These are phyloP conservation scores for Troides aeacus DNA, from an alignment of 2,888 invertebrate genomes.

Conservation along the genomic window DNA sequence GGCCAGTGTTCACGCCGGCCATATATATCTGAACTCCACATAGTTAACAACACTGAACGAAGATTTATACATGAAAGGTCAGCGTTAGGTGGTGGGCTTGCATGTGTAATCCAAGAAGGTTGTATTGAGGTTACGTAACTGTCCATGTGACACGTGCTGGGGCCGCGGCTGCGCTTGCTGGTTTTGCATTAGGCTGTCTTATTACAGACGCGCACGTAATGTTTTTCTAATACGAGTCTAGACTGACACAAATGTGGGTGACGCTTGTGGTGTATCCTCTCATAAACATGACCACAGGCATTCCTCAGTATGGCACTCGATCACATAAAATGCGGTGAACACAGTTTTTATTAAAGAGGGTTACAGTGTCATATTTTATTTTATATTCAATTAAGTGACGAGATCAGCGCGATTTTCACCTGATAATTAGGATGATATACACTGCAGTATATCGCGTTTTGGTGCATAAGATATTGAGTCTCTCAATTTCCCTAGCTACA, in stretches of 20 bases:
- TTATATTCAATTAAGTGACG: too few relatives aligned
- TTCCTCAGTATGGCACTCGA: not conserved
- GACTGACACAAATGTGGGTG: slow-evolving; percentile 1
- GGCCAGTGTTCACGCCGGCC: slow-evolving; percentile 17
- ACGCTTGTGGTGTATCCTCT: not conserved
- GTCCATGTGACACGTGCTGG: slow-evolving; percentile 31
- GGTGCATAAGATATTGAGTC: too few relatives aligned
- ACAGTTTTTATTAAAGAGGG: not conserved
- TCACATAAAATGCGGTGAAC: not conserved
- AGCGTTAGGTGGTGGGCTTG: slow-evolving; percentile 23
- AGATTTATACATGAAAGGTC: slow-evolving; percentile 13
- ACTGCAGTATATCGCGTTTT: too few relatives aligned
- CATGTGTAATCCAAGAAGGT: slow-evolving; percentile 31
- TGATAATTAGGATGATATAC: too few relatives aligned
- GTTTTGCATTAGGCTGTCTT: slow-evolving; percentile 24
- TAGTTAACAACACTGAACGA: slow-evolving; percentile 11
- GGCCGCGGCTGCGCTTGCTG: slow-evolving; percentile 11
- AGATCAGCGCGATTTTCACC: too few relatives aligned
- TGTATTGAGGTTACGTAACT: slow-evolving; percentile 35
- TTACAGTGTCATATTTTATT: not conserved
- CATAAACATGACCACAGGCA: not conserved
- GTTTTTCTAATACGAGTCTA: slow-evolving; percentile 1
- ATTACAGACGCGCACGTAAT: slow-evolving; percentile 3
- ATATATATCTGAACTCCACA: slow-evolving; percentile 15
- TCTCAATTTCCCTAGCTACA: too few relatives aligned